Conservation (phyloP, 2,797 vertebrate genomes). For the Columba guinea region DNA sequence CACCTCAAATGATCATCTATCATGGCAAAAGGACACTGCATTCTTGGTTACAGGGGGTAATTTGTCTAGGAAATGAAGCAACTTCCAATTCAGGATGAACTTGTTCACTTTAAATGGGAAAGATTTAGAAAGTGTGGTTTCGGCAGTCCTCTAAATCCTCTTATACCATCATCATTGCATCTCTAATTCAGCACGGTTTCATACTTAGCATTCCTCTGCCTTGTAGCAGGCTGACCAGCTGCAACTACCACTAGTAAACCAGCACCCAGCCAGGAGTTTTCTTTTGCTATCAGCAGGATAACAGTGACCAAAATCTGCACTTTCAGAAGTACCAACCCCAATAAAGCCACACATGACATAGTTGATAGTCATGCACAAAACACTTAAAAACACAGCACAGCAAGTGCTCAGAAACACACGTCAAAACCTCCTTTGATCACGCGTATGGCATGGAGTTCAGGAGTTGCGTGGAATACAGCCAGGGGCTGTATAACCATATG, state of each 20-base stretch:
- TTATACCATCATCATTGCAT: neutral
- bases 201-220: neutral
- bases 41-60: neutral
- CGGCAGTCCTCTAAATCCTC: neutral
- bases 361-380: neutral
- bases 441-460: rapidly evolving
- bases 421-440: neutral
- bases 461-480: neutral
- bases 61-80: neutral
- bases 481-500: neutral
- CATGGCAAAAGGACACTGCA: neutral
- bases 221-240: neutral
- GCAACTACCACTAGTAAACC: neutral
- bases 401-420: neutral
- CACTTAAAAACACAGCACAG: neutral
- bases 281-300: neutral
- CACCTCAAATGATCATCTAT: neutral
- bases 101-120: neutral
- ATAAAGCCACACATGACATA: neutral
- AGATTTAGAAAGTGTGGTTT: neutral
- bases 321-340: neutral
- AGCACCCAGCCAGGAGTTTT: neutral
- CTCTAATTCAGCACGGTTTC: neutral
- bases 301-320: neutral
- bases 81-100: neutral